These are phyloP conservation scores for Lithophane ornitopus DNA, from an alignment of 2,888 invertebrate species.

Conservation along the genomic window DNA sequence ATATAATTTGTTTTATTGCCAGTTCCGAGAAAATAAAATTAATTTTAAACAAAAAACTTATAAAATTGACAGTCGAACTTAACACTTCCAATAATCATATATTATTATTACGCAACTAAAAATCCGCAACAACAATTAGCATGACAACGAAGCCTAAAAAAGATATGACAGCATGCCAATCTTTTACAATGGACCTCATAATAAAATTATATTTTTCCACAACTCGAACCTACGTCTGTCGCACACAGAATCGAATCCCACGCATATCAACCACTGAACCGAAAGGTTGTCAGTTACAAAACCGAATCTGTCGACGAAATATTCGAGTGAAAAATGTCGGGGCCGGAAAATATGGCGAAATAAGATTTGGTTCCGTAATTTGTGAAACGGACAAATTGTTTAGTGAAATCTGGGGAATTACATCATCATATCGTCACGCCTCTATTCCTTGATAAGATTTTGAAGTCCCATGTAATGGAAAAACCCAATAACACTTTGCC, in stretches of 20 bases:
- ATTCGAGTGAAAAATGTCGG: constrained; percentile 25
- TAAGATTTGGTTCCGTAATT: constrained; percentile 34
- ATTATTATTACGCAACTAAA: constrained; percentile 15
- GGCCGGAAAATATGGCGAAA: constrained; percentile 7
- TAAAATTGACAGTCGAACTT: neutral
- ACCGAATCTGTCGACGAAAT: constrained; percentile 61
- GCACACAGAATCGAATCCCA: constrained; percentile 68
- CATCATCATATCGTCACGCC: neutral
- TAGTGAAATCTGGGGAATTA: constrained; percentile 33
- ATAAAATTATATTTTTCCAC: constrained; percentile 57
- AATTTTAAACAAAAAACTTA: neutral
- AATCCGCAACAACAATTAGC: neutral
- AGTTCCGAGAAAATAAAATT: neutral
- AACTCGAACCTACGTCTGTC: constrained; percentile 65
- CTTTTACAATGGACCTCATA: constrained; percentile 31
- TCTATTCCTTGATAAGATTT: too few relatives aligned
- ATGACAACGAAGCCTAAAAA: constrained; percentile 36
- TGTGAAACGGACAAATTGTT: constrained; percentile 25
- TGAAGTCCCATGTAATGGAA: neutral
- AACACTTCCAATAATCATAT: neutral
- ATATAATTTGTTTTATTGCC: neutral
- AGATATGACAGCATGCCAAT: constrained; percentile 46
- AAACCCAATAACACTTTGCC: neutral
- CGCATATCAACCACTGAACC: constrained; percentile 75
- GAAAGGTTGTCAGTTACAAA: constrained; percentile 71